A percentile compares a stretch with the other conserved stretches of the same genome.
Conservation (phyloP, 2,797 vertebrate species). For the Psittacula echo region DNA sequence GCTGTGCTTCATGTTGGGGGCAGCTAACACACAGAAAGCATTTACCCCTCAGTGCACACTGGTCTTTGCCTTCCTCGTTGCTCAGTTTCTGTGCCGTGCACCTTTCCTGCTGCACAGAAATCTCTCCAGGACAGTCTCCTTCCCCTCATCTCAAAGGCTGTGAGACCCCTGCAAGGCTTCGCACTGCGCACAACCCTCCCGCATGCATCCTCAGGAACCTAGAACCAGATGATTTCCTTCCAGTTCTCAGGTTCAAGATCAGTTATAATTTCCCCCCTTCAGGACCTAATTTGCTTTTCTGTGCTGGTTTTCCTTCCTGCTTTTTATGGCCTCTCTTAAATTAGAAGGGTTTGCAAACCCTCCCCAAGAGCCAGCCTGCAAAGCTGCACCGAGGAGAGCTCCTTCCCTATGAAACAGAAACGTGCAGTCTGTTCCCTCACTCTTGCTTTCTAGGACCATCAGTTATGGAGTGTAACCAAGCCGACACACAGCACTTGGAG, state of each 20-base stretch:
- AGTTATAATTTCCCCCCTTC: neutral
- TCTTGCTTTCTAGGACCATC: neutral
- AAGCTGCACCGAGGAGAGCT: neutral
- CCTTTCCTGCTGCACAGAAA: neutral
- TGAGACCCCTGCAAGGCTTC: neutral
- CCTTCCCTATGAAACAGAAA: neutral
- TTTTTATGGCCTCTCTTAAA: slow-evolving; percentile 31
- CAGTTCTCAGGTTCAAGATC: neutral
- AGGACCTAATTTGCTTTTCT: neutral
- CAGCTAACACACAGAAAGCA: neutral
- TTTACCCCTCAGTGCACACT: neutral
- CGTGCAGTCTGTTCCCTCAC: neutral
- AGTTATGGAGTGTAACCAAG: neutral
- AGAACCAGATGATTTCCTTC: slow-evolving; percentile 14
- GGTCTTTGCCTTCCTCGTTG: neutral
- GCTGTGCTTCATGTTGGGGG: neutral
- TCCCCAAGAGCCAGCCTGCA: neutral
- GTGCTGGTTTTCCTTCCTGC: neutral
- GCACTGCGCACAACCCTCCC: neutral
- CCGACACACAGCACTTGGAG: neutral
- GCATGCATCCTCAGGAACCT: neutral
- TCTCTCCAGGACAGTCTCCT: neutral
- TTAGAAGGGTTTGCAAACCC: neutral
- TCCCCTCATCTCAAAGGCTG: neutral
- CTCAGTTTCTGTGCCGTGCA: neutral